Evolutionary conservation across 2,888 invertebrate species (phyloP).

Genomic region (Tromatobia lineatoria): DNA sequence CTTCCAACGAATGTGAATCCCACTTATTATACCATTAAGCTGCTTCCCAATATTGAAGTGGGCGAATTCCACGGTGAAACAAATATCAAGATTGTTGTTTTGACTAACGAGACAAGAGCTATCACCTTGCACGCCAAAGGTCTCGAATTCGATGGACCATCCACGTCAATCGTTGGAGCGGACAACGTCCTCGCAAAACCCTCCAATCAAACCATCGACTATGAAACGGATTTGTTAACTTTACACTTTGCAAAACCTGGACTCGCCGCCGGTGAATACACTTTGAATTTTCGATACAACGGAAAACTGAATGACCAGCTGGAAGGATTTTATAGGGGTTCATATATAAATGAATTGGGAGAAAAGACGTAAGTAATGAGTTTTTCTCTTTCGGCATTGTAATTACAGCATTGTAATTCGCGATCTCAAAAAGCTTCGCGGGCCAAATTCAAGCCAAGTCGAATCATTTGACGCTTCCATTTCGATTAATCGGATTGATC

Average conservation of each 20-base stretch:
- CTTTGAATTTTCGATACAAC: slow-evolving; percentile 86
- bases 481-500: too few relatives aligned
- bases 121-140: slow-evolving; percentile 67
- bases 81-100: slow-evolving; percentile 21
- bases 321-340: slow-evolving; percentile 90
- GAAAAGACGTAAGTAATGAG: slow-evolving; percentile 78
- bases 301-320: slow-evolving; percentile 88
- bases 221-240: slow-evolving; percentile 31
- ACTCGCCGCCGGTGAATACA: slow-evolving; percentile 84
- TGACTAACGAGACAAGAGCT: fast-evolving
- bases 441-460: too few relatives aligned
- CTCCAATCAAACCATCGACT: not conserved
- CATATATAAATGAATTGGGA: slow-evolving; percentile 86
- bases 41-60: slow-evolving; percentile 86
- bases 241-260: not conserved
- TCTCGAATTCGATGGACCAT: slow-evolving; percentile 20
- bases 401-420: too few relatives aligned
- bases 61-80: slow-evolving; percentile 60
- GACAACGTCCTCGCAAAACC: not conserved
- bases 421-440: too few relatives aligned
- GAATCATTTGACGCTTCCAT: too few relatives aligned
- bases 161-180: not conserved
- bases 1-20: slow-evolving; percentile 86
- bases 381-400: too few relatives aligned
- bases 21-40: slow-evolving; percentile 85